phyloP scores from a whole-genome alignment of 2,113 vertebrate genomes.

The Megalops atlanticus region DNA sequence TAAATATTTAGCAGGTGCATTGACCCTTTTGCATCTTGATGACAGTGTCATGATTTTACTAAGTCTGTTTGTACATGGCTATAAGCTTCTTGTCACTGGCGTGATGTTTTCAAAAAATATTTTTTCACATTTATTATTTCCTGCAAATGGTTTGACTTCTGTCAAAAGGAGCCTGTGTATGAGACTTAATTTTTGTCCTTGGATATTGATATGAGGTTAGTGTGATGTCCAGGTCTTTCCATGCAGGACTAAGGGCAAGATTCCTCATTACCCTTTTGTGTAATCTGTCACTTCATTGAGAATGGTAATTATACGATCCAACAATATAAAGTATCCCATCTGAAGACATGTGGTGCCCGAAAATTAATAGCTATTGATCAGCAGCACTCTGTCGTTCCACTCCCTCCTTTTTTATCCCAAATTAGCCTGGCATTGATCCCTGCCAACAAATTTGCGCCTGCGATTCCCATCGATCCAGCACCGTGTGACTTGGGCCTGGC shows the following conservation, averaged over 20 bases:
- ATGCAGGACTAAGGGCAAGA: slow-evolving; percentile 57
- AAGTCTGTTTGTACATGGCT: neutral
- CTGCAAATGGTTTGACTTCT: neutral
- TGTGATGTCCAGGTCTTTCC: slow-evolving; percentile 50
- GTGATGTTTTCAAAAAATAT: neutral
- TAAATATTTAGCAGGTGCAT: neutral
- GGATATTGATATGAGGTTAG: slow-evolving; percentile 60
- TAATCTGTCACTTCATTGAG: slow-evolving; percentile 65
- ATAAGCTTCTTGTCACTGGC: neutral
- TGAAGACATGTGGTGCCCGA: slow-evolving; percentile 65
- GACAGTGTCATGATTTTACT: neutral
- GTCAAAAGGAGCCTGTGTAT: too few relatives aligned
- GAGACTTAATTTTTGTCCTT: slow-evolving; percentile 54
- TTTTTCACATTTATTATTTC: neutral
- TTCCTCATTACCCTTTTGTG: slow-evolving; percentile 58
- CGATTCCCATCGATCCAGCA: slow-evolving; percentile 63
- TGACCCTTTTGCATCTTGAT: neutral
- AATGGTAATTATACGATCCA: slow-evolving; percentile 71
- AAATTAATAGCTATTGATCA: slow-evolving; percentile 77
- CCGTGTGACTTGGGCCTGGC: slow-evolving; percentile 68
- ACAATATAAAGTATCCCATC: slow-evolving; percentile 70
- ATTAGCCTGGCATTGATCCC: slow-evolving; percentile 75
- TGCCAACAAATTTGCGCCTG: slow-evolving; percentile 62
- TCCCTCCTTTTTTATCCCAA: slow-evolving; percentile 63
- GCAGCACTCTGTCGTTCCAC: slow-evolving; percentile 64